Base-by-base conservation (phyloP, 2,797 vertebrate genomes). In the Threskiornis aethiopicus region DNA sequence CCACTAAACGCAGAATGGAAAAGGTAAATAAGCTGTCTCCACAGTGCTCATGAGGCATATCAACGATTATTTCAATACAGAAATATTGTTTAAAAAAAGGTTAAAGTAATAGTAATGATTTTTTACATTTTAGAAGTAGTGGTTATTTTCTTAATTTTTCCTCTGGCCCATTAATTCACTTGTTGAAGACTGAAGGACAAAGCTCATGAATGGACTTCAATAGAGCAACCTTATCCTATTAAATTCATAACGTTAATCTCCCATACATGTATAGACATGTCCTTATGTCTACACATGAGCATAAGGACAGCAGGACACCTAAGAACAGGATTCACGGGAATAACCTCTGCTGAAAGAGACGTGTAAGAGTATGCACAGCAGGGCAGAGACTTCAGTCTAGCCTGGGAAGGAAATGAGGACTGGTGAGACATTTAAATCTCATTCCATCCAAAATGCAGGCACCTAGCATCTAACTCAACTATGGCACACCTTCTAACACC, bases 191-290 rank as follows among this genome's bases (percentile, higher is more conserved):
- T 58, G 25, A 94, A 79, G 18, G 41, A 29, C 12, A 70, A 51
- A 55, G 35, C 33, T 89, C 58, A 69, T 46, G 72, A 69, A 64
- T 80, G 7, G 8, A 70, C 8, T 72, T 94, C 18, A 54, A 5
- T 18, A 37, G 4, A 76, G n/a, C 7, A 64, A 22, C 3, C 3
- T 44, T 44, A 41, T 0, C 5, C 0, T 57, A 41, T 4, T 51
- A 62, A 52, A 87, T 18, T 44, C 5, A 24, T 39, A 54, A n/a
- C 3, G 6, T 29, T 54, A 26, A 66, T 10, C 8, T 85, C 33
- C 31, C 25, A 49, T 2, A 44, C 2, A 16, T 3, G 6, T 28
- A 55, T 0, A 44, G 10, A 24, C 8, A 25, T 0, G 0, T 59
- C 14, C 17, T 78, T 71, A 29, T 3, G 4, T 19, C 78, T 51